Conservation (phyloP, 2,888 invertebrate species). For the Petrophora chlorosata region DNA sequence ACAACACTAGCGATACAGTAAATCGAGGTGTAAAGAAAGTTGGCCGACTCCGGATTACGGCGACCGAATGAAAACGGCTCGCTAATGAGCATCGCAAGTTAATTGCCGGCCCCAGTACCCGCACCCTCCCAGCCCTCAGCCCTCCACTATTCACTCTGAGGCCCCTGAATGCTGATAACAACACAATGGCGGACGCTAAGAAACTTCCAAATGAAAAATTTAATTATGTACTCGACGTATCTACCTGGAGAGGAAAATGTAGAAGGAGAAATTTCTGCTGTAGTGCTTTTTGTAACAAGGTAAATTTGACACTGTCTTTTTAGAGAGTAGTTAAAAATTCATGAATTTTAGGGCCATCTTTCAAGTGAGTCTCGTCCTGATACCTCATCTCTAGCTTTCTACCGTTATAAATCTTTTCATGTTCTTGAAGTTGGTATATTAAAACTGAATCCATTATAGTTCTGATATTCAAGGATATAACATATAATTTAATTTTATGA, state of each 20-base stretch:
- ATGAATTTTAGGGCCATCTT: slow-evolving; percentile 5
- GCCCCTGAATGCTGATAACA: slow-evolving; percentile 60
- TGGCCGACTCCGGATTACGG: slow-evolving; percentile 63
- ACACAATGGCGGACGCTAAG: slow-evolving; percentile 53
- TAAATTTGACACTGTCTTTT: slow-evolving; percentile 10
- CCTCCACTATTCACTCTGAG: slow-evolving; percentile 48
- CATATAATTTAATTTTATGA: no score
- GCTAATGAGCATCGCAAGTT: slow-evolving; percentile 76
- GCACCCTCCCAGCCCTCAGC: slow-evolving; percentile 47
- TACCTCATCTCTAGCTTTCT: no score
- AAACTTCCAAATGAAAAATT: slow-evolving; percentile 45
- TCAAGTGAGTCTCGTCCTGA: background rate
- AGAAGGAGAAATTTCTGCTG: slow-evolving; percentile 11
- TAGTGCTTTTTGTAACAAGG: slow-evolving; percentile 12
- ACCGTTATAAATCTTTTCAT: no score
- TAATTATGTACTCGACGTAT: slow-evolving; percentile 31
- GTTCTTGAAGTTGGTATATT: no score
- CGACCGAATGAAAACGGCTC: slow-evolving; percentile 72
- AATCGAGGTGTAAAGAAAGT: slow-evolving; percentile 68
- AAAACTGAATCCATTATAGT: no score
- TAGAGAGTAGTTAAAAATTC: slow-evolving; percentile 13
- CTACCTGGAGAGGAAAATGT: slow-evolving; percentile 18
- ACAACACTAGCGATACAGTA: slow-evolving; percentile 47
- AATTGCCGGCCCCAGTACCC: slow-evolving; percentile 61
- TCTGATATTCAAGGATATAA: no score